Base-by-base conservation (phyloP, 2,888 invertebrate genomes). In the Gymnosoma rotundatum region DNA sequence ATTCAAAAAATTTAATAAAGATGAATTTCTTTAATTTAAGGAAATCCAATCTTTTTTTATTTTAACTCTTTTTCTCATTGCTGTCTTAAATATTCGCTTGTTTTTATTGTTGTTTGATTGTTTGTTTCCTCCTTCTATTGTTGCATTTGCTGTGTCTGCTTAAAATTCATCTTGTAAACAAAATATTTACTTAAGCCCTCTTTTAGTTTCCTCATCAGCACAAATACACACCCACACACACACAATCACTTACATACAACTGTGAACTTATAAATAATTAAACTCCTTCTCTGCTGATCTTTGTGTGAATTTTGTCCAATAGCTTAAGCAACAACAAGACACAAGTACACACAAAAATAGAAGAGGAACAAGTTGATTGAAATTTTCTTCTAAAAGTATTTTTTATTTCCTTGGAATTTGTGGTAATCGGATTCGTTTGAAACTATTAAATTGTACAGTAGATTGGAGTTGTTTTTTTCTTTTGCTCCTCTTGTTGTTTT, bases 361-460 rank as follows among this genome's bases (percentile, higher is more conserved):
- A 32, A 36, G 60, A 64, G n/a, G 36, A 21, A 61, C 56, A 32
- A 78, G 50, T 74, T 64, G 72, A 75, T 66, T 66, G 54, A 54
- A 78, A 67, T 58, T 64, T 61, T 78, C 60, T 83, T 73, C 12
- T 72, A 38, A 58, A 12, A 45, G 14, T 78, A 48, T 78, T 74
- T 32, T 32, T 32, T 25, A 25, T 83, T 84, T 86, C 76, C 38
- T 61, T 54, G 73, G 83, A 87, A 87, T 63, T n/a, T 74, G 87
- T 86, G 87, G 87, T 87, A 87, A 87, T 87, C 87, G 83, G 87
- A 87, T 87, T 87, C 87, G 64, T 45, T 75, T 69, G 63, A 78
- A 69, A 61, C 75, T 69, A 82, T 82, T 80, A 86, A 86, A 64
- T 50, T 69, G 50, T 64, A 50, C 50, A 58, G 67, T 45, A 61